These are phyloP conservation scores for Cromileptes altivelis DNA, from an alignment of 2,113 vertebrate species.

Conservation along the genomic window DNA sequence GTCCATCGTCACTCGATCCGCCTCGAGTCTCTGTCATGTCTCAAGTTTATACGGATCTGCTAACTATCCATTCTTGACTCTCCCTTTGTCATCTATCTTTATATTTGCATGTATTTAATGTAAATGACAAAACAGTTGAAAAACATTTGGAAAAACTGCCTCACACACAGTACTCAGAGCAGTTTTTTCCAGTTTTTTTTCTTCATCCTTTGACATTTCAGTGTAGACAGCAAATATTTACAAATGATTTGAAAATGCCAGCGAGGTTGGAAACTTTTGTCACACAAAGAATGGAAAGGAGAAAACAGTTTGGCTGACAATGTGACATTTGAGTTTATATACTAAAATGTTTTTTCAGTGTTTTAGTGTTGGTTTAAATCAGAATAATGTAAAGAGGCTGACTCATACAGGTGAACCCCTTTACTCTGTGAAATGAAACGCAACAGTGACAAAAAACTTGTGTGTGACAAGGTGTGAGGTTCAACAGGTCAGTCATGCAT, in stretches of 20 bases:
- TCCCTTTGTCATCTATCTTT: neutral
- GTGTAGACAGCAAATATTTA: neutral
- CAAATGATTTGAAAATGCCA: neutral
- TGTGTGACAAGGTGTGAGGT: slow-evolving; percentile 47
- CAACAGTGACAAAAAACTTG: neutral
- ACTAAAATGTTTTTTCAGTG: neutral
- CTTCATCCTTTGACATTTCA: neutral
- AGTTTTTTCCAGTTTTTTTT: neutral
- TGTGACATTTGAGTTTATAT: neutral
- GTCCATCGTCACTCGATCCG: neutral
- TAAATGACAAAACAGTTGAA: neutral
- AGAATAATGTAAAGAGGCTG: neutral
- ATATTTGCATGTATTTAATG: neutral
- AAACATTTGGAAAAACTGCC: slow-evolving; percentile 2
- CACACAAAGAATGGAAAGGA: no score
- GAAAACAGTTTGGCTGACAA: neutral
- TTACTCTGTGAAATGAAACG: neutral
- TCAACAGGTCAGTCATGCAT: slow-evolving; percentile 66
- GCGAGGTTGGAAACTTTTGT: neutral
- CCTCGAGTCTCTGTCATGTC: neutral
- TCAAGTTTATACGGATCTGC: neutral
- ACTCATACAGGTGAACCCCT: neutral
- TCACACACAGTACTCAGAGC: neutral
- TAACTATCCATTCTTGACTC: neutral
- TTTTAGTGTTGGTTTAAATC: slow-evolving; percentile 5